These are phyloP conservation scores for Drosophila pseudotalamancana DNA, from an alignment of 2,888 invertebrate species.

Conservation along the genomic window DNA sequence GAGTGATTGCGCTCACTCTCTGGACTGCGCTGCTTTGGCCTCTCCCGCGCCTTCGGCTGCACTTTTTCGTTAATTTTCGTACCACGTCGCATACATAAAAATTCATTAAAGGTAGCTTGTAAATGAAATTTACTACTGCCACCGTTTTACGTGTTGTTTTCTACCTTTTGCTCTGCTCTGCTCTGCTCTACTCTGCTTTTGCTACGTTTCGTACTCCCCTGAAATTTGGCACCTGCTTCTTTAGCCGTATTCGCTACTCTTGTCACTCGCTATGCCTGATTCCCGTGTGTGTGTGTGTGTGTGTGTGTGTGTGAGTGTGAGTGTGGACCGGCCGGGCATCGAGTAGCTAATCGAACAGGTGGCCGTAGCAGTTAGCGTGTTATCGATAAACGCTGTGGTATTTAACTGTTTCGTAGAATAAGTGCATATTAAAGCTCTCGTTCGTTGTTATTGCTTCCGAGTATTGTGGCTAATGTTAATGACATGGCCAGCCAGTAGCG, in stretches of 20 bases:
- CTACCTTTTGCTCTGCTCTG: conserved; percentile 31
- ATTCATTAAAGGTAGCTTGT: conserved; percentile 74
- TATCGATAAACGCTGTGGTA: conserved; percentile 45
- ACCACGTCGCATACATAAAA: conserved; percentile 75
- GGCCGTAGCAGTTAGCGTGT: conserved; percentile 39
- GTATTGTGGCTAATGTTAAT: conserved; percentile 64
- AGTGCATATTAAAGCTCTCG: conserved; percentile 38
- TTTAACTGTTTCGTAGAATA: conserved; percentile 39
- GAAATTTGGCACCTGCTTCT: conserved; percentile 59
- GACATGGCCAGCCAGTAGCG: conserved; percentile 50
- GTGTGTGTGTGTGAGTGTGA: conserved; percentile 2
- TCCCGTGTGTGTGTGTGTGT: background rate
- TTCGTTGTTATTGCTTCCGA: conserved; percentile 52
- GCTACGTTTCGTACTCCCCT: conserved; percentile 39
- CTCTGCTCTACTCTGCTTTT: no score
- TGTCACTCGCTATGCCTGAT: conserved; percentile 9
- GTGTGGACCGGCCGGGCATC: conserved; percentile 48
- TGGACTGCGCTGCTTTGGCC: conserved; percentile 5
- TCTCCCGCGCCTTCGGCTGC: conserved; percentile 57
- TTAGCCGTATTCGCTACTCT: conserved; percentile 21
- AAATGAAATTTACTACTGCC: conserved; percentile 80
- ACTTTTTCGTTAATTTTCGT: conserved; percentile 60
- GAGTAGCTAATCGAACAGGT: conserved; percentile 72
- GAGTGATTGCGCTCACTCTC: conserved; percentile 4
- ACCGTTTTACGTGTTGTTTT: conserved; percentile 63